These are phyloP conservation scores for Mus spicilegus DNA, from an alignment of 2,113 vertebrate genomes.

Conservation along the genomic window DNA sequence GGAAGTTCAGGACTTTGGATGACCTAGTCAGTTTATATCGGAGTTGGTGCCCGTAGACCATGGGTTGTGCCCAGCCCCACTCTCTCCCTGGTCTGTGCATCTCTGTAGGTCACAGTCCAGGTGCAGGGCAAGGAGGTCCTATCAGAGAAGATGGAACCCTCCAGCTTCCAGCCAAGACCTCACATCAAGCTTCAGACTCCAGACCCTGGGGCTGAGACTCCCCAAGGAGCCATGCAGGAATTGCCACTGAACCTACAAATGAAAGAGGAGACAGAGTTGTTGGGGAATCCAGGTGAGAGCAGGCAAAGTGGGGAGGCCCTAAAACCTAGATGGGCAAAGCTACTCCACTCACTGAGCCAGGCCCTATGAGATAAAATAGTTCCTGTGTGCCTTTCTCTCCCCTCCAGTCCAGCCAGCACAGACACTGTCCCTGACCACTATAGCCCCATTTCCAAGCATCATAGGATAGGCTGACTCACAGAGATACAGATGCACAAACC, in stretches of 20 bases:
- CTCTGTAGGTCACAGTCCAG: conserved; percentile 76
- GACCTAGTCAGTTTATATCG: not conserved
- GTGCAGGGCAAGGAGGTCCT: conserved; percentile 75
- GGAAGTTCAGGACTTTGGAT: not conserved
- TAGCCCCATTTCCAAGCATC: not conserved
- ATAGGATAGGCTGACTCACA: not conserved
- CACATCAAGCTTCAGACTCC: not conserved
- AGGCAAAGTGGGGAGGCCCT: not conserved
- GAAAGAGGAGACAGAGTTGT: conserved; percentile 59
- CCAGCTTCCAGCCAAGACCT: conserved; percentile 57
- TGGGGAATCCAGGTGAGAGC: conserved; percentile 69
- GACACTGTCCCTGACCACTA: not conserved
- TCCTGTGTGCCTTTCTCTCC: not conserved
- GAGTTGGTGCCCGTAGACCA: not conserved
- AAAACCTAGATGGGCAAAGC: not conserved
- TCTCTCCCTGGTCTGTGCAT: not conserved
- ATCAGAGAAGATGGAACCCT: conserved; percentile 71
- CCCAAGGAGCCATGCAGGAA: not conserved
- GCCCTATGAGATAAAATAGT: not conserved
- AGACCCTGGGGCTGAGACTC: not conserved
- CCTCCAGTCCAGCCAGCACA: not conserved
- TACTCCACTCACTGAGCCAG: not conserved
- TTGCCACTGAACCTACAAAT: not conserved
- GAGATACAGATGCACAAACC: not conserved
- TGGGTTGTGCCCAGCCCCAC: not conserved